These are phyloP conservation scores for Latrodectus elegans DNA, from an alignment of 2,888 invertebrate genomes.

Conservation along the genomic window DNA sequence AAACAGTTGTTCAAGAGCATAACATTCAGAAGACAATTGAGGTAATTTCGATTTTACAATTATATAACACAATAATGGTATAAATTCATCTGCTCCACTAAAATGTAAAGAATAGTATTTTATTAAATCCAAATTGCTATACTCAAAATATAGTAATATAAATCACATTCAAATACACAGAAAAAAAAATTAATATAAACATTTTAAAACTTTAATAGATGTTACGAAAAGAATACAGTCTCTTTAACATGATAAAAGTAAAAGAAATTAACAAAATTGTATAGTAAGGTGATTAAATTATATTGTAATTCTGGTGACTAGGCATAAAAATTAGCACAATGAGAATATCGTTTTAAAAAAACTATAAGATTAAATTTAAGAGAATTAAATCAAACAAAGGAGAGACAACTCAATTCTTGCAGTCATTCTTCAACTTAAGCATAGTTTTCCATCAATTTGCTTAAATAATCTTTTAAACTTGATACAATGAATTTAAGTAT, in stretches of 20 bases:
- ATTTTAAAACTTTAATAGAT: neutral
- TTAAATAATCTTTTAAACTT: too few species aligned
- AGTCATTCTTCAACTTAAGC: too few species aligned
- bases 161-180: neutral
- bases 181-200: neutral
- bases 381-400: too few species aligned
- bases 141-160: neutral
- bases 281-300: too few species aligned
- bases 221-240: neutral
- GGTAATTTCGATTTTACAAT: conserved; percentile 38
- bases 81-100: conserved; percentile 60
- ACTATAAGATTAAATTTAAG: too few species aligned
- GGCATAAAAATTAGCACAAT: too few species aligned
- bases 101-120: neutral
- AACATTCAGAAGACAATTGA: conserved; percentile 48
- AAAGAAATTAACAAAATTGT: too few species aligned
- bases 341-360: too few species aligned
- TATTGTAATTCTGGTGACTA: too few species aligned
- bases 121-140: neutral
- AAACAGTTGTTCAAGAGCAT: conserved; percentile 47
- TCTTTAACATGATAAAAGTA: neutral
- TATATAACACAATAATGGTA: conserved; percentile 49
- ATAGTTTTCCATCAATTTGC: too few species aligned
- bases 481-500: too few species aligned
- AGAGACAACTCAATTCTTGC: too few species aligned